phyloP scores from a whole-genome alignment of 2,888 invertebrate species.

The Loripinus fragilis region DNA sequence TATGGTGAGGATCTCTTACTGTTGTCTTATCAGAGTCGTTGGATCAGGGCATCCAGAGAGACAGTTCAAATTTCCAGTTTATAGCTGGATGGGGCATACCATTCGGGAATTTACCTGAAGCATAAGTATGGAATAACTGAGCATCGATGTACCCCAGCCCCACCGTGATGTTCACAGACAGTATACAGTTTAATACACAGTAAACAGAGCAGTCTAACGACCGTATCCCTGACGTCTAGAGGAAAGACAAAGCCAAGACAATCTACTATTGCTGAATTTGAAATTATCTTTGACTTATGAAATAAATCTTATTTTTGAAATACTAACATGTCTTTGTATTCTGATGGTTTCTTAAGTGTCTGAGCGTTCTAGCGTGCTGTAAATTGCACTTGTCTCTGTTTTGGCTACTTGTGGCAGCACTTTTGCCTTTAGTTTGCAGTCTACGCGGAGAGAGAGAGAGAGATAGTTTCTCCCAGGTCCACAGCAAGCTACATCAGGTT shows the following conservation, averaged over 20 bases:
- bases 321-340: slow-evolving; percentile 5
- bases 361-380: slow-evolving; percentile 12
- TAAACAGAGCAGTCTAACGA: background rate
- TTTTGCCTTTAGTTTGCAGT: background rate
- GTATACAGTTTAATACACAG: background rate
- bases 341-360: background rate
- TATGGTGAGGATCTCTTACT: background rate
- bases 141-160: background rate
- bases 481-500: slow-evolving; percentile 26
- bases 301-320: background rate
- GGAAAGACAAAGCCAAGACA: no score
- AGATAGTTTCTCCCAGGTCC: slow-evolving; percentile 12
- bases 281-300: background rate
- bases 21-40: background rate
- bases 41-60: background rate
- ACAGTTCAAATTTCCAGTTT: slow-evolving; percentile 1
- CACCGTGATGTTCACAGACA: background rate
- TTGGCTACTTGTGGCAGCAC: slow-evolving; percentile 8
- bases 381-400: background rate
- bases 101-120: background rate
- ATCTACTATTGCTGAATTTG: background rate
- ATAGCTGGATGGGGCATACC: background rate
- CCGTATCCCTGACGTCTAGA: background rate
- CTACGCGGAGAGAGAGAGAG: slow-evolving; percentile 13
- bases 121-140: background rate